These are phyloP conservation scores for Phenganax subtilis DNA, from an alignment of 92 coral and sea anemone species.

Conservation along the genomic window DNA sequence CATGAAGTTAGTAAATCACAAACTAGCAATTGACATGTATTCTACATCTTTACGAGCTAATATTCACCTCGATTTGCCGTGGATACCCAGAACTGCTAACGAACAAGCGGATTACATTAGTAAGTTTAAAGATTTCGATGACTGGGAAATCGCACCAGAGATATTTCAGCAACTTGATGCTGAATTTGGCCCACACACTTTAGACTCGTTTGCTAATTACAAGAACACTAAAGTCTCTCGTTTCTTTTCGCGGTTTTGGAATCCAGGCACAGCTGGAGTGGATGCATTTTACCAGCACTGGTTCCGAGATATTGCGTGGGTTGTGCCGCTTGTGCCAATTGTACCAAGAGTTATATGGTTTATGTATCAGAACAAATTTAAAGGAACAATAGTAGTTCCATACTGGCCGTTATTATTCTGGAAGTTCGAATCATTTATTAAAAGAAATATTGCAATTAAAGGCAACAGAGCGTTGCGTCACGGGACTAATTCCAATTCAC, in stretches of 20 bases:
- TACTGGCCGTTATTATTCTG: constrained; percentile 1
- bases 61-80: constrained; percentile 25
- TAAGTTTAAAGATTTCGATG: constrained; percentile 32
- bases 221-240: constrained; percentile 21
- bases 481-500: constrained; percentile 1
- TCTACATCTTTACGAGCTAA: background rate
- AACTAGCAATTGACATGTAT: constrained; percentile 10
- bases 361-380: background rate
- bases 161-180: constrained; percentile 22
- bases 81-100: constrained; percentile 33
- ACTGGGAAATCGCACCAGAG: background rate
- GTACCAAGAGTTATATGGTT: background rate
- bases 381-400: constrained; percentile 18
- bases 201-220: constrained; percentile 50
- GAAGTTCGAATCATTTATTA: background rate
- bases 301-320: background rate
- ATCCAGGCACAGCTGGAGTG: constrained; percentile 41
- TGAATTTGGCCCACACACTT: constrained; percentile 36
- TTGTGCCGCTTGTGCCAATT: constrained; percentile 14
- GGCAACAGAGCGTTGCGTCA: constrained; percentile 7
- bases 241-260: constrained; percentile 41
- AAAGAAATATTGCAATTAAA: background rate
- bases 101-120: constrained; percentile 37
- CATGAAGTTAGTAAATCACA: constrained; percentile 22
- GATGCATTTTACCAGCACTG: constrained; percentile 23